phyloP scores from a whole-genome alignment of 2,113 vertebrate genomes.

The Scomber japonicus region DNA sequence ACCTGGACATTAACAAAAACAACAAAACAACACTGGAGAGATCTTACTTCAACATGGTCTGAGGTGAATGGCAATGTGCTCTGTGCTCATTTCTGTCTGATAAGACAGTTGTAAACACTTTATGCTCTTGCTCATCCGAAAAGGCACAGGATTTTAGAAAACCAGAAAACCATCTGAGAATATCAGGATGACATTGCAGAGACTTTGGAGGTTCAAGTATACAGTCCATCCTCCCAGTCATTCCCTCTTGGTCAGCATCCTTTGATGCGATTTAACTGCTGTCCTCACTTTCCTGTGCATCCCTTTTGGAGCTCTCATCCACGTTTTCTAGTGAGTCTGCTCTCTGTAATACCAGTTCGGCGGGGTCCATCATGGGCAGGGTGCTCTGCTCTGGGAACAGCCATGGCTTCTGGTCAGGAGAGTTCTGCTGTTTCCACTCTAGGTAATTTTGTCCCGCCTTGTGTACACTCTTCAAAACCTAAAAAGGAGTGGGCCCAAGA shows the following conservation, averaged over 20 bases:
- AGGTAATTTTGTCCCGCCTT: slow-evolving; percentile 83
- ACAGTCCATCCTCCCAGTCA: slow-evolving; percentile 10
- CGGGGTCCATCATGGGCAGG: slow-evolving; percentile 81
- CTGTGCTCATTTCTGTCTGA: slow-evolving; percentile 44
- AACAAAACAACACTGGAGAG: slow-evolving; percentile 28
- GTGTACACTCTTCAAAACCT: slow-evolving; percentile 85
- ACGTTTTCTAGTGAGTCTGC: slow-evolving; percentile 86
- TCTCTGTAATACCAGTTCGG: slow-evolving; percentile 84
- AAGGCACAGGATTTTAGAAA: slow-evolving; percentile 35
- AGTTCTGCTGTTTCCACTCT: slow-evolving; percentile 83
- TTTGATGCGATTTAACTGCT: slow-evolving; percentile 63
- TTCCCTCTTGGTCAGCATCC: slow-evolving; percentile 7
- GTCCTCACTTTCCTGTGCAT: slow-evolving; percentile 76
- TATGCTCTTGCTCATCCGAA: slow-evolving; percentile 46
- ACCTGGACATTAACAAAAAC: not conserved
- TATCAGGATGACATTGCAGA: not conserved
- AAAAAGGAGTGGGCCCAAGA: slow-evolving; percentile 19
- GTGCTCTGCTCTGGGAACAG: slow-evolving; percentile 84
- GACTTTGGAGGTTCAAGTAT: slow-evolving; percentile 19
- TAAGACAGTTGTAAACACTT: slow-evolving; percentile 69
- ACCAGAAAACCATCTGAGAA: not conserved
- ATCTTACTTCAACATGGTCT: slow-evolving; percentile 37
- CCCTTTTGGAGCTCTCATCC: slow-evolving; percentile 78
- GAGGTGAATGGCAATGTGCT: slow-evolving; percentile 58
- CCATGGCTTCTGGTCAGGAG: slow-evolving; percentile 83